Conservation (phyloP, 2,797 vertebrate species). For the Pipistrellus pipistrellus region DNA sequence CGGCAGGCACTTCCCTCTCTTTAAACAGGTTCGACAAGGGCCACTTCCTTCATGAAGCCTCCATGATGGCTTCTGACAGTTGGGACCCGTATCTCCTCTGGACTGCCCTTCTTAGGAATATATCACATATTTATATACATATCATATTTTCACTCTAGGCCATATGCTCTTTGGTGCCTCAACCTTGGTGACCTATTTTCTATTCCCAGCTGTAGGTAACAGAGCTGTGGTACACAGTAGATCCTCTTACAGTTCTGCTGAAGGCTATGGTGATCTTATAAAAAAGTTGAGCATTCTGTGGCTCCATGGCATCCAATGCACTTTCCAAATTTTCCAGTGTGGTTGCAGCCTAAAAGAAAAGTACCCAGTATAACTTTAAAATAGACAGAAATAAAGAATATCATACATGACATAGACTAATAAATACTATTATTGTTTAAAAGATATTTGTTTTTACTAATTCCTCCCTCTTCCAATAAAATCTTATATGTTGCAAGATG, state of each 20-base stretch:
- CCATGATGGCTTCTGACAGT: neutral
- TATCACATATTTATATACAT: neutral
- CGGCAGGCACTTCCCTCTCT: neutral
- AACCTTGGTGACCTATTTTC: neutral
- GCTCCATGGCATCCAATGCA: slow-evolving; percentile 93
- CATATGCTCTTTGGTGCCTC: neutral
- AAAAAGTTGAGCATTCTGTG: slow-evolving; percentile 93
- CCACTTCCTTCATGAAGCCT: neutral
- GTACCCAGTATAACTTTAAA: slow-evolving; percentile 33
- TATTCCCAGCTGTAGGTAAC: neutral
- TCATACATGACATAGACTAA: slow-evolving; percentile 1
- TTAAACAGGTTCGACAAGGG: neutral
- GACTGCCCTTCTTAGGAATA: neutral
- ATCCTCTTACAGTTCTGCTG: slow-evolving; percentile 93
- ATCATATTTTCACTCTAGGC: neutral
- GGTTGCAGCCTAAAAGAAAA: slow-evolving; percentile 90
- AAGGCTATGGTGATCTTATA: slow-evolving; percentile 95
- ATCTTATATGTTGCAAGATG: neutral
- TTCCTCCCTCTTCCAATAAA: neutral
- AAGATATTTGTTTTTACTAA: slow-evolving; percentile 54
- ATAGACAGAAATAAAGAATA: neutral
- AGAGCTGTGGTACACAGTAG: neutral
- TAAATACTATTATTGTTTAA: neutral
- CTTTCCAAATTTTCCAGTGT: slow-evolving; percentile 92
- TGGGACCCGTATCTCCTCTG: neutral